Evolutionary conservation across 2,113 vertebrate genomes (phyloP).

Genomic region (Vulpes vulpes): DNA sequence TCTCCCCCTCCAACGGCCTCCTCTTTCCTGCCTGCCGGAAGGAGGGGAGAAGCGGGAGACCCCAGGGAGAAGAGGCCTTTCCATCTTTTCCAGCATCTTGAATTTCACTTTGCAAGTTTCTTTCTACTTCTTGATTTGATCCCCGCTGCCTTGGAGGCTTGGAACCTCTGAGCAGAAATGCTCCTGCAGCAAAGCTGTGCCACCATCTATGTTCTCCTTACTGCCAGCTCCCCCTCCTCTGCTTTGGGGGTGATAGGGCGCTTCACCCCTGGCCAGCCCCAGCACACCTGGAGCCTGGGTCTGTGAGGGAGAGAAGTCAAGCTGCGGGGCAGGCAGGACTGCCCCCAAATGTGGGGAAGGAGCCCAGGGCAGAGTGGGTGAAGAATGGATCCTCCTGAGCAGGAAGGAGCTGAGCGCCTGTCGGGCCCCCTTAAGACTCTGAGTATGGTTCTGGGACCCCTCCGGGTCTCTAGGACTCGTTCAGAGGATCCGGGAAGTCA

Average conservation of each 20-base stretch:
- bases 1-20: slow-evolving; percentile 85
- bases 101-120: slow-evolving; percentile 92
- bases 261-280: background rate
- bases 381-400: slow-evolving; percentile 6
- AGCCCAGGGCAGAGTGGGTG: slow-evolving; percentile 49
- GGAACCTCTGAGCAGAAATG: slow-evolving; percentile 55
- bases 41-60: slow-evolving; percentile 83
- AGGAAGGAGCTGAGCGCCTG: background rate
- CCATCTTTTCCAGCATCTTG: slow-evolving; percentile 91
- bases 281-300: slow-evolving; percentile 22
- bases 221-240: background rate
- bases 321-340: background rate
- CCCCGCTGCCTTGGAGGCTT: slow-evolving; percentile 58
- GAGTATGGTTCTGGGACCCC: background rate
- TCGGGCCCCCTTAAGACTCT: background rate
- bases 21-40: slow-evolving; percentile 91
- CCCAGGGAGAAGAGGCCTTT: slow-evolving; percentile 89
- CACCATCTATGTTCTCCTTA: background rate
- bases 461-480: background rate
- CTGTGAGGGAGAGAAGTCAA: background rate
- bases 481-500: background rate
- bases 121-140: slow-evolving; percentile 79
- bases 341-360: slow-evolving; percentile 71
- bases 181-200: slow-evolving; percentile 48
- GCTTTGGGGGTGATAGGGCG: fast-evolving